phyloP scores from a whole-genome alignment of 2,113 vertebrate species.

The Corydoras sp. region DNA sequence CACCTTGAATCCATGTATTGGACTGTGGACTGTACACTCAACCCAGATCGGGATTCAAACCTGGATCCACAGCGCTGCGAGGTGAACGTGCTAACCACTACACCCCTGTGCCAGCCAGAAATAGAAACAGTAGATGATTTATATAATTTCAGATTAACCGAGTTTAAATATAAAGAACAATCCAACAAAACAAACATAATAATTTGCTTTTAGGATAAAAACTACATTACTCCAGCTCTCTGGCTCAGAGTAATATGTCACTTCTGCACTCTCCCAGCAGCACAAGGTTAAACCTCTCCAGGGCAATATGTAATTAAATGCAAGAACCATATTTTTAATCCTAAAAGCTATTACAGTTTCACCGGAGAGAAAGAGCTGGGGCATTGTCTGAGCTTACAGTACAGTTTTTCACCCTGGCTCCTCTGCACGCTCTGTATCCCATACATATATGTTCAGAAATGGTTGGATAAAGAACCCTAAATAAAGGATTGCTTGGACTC shows the following conservation, averaged over 20 bases:
- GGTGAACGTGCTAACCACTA: no score
- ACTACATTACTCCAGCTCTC: slow-evolving; percentile 35
- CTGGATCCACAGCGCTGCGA: no score
- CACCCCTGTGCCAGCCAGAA: no score
- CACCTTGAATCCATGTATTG: no score
- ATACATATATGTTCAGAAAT: slow-evolving; percentile 62
- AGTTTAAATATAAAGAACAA: no score
- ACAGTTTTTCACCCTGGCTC: slow-evolving; percentile 27
- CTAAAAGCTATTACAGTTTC: slow-evolving; percentile 71
- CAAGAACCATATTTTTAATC: slow-evolving; percentile 72
- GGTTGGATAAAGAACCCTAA: slow-evolving; percentile 65
- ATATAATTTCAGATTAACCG: no score
- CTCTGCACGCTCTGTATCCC: slow-evolving; percentile 35
- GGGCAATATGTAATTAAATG: slow-evolving; percentile 74
- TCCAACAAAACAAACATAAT: slow-evolving; percentile 15
- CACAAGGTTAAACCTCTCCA: slow-evolving; percentile 57
- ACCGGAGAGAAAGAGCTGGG: slow-evolving; percentile 51
- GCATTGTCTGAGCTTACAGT: slow-evolving; percentile 63
- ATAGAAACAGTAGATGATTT: no score
- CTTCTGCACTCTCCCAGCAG: slow-evolving; percentile 19
- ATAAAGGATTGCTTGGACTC: slow-evolving; percentile 58
- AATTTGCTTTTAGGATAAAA: slow-evolving; percentile 31
- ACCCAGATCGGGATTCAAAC: no score
- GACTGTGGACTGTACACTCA: no score
- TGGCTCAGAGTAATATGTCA: slow-evolving; percentile 28